Conservation (phyloP, 2,113 vertebrate genomes). For the Glaucidium brasilianum region DNA sequence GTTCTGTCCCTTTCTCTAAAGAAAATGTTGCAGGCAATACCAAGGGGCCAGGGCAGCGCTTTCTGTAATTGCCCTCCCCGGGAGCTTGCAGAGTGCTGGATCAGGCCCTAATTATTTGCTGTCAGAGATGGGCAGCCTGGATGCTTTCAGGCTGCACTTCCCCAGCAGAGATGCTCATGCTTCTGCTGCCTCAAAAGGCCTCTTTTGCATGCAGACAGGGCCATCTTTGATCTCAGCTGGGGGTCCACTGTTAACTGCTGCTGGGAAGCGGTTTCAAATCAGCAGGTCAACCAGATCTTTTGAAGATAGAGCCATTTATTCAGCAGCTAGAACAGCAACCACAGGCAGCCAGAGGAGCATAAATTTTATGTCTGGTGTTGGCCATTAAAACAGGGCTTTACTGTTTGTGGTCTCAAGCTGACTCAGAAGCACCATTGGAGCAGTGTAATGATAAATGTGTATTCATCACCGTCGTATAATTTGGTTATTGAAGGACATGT, state of each 20-base stretch:
- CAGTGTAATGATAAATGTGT: not conserved
- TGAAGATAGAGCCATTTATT: conserved; percentile 57
- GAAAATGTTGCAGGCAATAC: not conserved
- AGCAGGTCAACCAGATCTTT: conserved; percentile 48
- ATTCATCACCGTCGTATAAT: not conserved
- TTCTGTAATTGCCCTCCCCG: not conserved
- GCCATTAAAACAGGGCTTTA: conserved; percentile 50
- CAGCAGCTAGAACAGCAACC: conserved; percentile 35
- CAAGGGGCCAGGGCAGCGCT: accelerated
- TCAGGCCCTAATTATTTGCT: not conserved
- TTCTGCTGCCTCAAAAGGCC: not conserved
- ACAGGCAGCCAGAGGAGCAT: conserved; percentile 29
- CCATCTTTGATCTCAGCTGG: conserved; percentile 33
- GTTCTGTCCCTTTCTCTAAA: not conserved
- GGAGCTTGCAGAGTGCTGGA: not conserved
- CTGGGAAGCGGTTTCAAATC: conserved; percentile 48
- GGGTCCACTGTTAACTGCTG: conserved; percentile 14
- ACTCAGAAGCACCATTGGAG: conserved; percentile 14
- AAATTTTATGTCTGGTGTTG: conserved; percentile 37
- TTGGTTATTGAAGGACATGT: not conserved
- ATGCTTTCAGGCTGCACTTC: not conserved
- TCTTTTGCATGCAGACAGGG: not conserved
- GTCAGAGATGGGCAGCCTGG: not conserved
- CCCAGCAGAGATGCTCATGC: not conserved
- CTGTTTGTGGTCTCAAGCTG: conserved; percentile 26